Evolutionary conservation across 2,888 invertebrate species (phyloP).

Genomic region (Epistrophella euchroma): DNA sequence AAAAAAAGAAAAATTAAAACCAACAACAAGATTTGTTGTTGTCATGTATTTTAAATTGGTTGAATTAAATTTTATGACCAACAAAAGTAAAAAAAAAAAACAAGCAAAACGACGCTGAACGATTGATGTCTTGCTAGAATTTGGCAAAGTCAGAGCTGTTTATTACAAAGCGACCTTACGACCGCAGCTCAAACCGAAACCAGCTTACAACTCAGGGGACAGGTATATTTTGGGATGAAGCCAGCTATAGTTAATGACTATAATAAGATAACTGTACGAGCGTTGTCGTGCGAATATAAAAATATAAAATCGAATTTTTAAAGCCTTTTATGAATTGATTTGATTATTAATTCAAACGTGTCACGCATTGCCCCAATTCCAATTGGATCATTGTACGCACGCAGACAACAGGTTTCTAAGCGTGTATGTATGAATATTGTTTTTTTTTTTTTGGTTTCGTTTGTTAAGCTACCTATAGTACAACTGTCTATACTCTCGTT

Average conservation of each 20-base stretch:
- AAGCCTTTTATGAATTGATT: conserved; percentile 16
- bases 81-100: conserved; percentile 1
- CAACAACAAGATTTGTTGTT: conserved; percentile 51
- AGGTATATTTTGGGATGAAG: conserved; percentile 30
- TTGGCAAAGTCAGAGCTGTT: conserved; percentile 25
- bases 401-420: conserved; percentile 58
- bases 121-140: not conserved
- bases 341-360: conserved; percentile 58
- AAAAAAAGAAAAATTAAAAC: conserved; percentile 5
- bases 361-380: conserved; percentile 68
- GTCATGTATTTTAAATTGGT: conserved; percentile 52
- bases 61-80: conserved; percentile 51
- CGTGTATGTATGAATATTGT: not conserved
- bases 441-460: no score
- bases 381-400: conserved; percentile 51
- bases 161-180: conserved; percentile 17
- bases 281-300: conserved; percentile 8
- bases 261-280: not conserved
- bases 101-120: not conserved
- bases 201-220: not conserved
- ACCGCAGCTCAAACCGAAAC: conserved; percentile 9
- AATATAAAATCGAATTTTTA: conserved; percentile 1
- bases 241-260: not conserved
- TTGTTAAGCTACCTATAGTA: not conserved
- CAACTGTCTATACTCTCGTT: not conserved